Base-by-base conservation (phyloP, 2,797 vertebrate genomes). In the Sebastes matsubarae region DNA sequence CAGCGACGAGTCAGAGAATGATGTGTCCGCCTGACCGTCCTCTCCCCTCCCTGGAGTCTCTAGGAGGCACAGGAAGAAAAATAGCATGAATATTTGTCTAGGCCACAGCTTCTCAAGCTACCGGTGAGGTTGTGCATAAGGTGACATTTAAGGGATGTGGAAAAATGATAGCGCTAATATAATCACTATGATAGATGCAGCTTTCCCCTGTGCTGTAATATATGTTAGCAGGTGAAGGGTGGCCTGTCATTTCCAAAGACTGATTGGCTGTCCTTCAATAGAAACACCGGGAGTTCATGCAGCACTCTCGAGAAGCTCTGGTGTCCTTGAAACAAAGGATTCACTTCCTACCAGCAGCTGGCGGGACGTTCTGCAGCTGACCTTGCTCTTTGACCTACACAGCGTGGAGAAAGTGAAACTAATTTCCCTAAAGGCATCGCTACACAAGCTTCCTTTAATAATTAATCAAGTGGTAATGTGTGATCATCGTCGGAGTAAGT, bases 1-100 rank as follows among this genome's bases (percentile, higher is more conserved):
- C 74, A 99, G 96, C 1, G 97, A 98, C 0, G 99, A 99, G 90
- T 99, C 98, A 0, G 97, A 97, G 94, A 99, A 98, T 0, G 97
- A 96, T 5, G 97, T 94, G 81, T 95, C 95, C 0, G 86, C 90
- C 22, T 96, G 96, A 64, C 89, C 91, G 72, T 97, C 97, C 79
- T 99, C 97, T n/a, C 82, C 88, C 83, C 95, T 97, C 80, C 96
- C 95, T 0, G 98, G 98, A 80, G 97, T 94, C 90, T 99, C 98
- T 99, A 75, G 36, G 75, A 58, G 75, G 90, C 75, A 96, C 60
- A 93, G 65, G 78, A 69, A 90, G 75, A 91, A 69, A 92, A 90
- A 90, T 64, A 50, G 71, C 42, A 86, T 87, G 29, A 91, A 82
- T 74, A 78, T 80, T 69, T 84, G 77, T 88, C 75, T 55, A 18